Percentiles rank a stretch among this genome's conserved stretches.
Conservation (phyloP, 2,113 vertebrate genomes). For the Dasyornis broadbenti region DNA sequence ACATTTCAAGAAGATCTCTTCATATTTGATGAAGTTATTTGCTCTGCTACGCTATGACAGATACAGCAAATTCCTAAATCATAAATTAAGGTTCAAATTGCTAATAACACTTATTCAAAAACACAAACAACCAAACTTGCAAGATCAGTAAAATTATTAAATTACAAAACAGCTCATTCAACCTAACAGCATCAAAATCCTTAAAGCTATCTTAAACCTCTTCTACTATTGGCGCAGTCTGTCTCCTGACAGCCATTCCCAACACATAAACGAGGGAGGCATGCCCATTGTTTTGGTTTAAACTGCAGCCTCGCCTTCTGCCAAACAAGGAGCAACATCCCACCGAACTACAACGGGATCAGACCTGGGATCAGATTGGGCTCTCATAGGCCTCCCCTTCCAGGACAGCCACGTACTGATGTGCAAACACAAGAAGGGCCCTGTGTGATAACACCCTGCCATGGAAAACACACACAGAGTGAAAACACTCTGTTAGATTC, state of each 20-base stretch:
- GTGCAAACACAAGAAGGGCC: neutral
- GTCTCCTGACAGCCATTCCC: neutral
- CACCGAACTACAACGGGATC: neutral
- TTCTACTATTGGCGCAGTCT: neutral
- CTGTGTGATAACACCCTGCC: neutral
- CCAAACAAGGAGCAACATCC: neutral
- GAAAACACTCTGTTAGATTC: neutral
- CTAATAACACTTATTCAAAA: neutral
- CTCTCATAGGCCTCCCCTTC: neutral
- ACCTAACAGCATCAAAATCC: neutral
- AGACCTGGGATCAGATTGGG: neutral
- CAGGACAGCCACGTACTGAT: neutral
- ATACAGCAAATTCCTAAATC: neutral
- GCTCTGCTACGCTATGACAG: neutral
- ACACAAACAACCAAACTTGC: neutral
- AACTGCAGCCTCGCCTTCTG: neutral
- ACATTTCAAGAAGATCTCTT: constrained; percentile 17
- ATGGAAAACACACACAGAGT: accelerated
- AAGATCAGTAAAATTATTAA: neutral
- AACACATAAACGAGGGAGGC: neutral
- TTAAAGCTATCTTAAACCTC: neutral
- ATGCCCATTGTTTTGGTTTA: neutral
- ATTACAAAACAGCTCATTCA: neutral
- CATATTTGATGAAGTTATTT: constrained; percentile 22
- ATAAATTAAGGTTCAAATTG: neutral